Evolutionary conservation across 2,797 vertebrate species (phyloP), one percentile per base, ranked within the genome.

Genomic region (Tolypeutes matacus): DNA sequence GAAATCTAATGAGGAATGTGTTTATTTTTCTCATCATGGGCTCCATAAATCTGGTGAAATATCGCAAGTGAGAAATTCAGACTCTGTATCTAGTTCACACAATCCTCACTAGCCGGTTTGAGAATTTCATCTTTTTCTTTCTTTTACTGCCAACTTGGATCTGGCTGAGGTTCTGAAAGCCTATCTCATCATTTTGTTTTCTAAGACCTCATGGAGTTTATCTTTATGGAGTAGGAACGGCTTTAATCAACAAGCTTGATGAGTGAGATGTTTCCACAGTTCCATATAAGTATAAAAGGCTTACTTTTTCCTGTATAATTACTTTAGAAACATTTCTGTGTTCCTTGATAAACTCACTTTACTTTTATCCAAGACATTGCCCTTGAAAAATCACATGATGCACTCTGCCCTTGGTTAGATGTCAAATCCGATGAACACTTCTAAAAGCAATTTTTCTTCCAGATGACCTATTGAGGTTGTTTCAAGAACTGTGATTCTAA

Each of bases 371-470:
- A 91, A 64, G 34, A 94, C 56, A 21, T 42, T 75, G 58, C 25
- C 94, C 94, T 95, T 84, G 72, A 92, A 92, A 96, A 94, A 73
- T 65, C 78, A 77, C 72, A 83, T 81, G 65, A 53, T 58, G 67
- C n/a, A n/a, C 58, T 92, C 91, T 80, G 64, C 67, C 65, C 13
- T 39, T 67, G 51, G 82, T 65, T 81, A 78, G 56, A 91, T 62
- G 67, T 96, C 86, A 97, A 81, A 75, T 64, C 36, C 39, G 36
- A 93, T 93, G 86, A 96, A 88, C 49, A 4, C 70, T 84, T 96
- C 91, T 91, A 85, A 93, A 96, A 93, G 58, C 65, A 53, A 72
- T 88, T 92, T 88, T 72, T 88, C 72, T 92, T 76, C 36, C 23
- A 87, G 34, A 58, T 84, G 69, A 96, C 70, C 91, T 82, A 2